Evolutionary conservation across 1,140 invertebrate species (phyloP).

Genomic region (Trichonephila clavipes): DNA sequence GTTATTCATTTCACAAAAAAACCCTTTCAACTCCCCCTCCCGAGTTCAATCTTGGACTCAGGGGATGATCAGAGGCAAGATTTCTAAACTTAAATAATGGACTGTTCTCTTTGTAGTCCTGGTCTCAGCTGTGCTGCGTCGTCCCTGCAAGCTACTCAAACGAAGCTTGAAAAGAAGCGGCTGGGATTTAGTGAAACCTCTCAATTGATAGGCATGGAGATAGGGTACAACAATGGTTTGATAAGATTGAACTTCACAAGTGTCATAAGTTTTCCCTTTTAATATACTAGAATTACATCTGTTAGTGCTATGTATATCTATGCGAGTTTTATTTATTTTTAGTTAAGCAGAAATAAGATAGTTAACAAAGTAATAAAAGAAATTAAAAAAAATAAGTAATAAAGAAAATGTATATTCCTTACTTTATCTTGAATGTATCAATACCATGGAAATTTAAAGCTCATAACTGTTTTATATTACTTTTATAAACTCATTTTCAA

Average conservation of each 20-base stretch:
- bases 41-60: neutral
- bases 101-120: slow-evolving; percentile 11
- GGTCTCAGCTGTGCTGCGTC: neutral
- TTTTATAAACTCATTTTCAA: no score
- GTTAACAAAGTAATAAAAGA: no score
- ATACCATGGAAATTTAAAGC: no score
- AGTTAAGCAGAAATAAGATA: no score
- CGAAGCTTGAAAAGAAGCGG: slow-evolving; percentile 25
- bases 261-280: neutral
- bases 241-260: neutral
- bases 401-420: no score
- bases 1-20: slow-evolving; percentile 22
- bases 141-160: neutral
- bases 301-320: neutral
- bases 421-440: no score
- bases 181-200: neutral
- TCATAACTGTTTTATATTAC: no score
- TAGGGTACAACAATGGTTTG: neutral
- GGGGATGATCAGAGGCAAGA: neutral
- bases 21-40: neutral
- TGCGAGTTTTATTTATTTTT: no score
- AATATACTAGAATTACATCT: neutral
- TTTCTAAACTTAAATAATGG: slow-evolving; percentile 31
- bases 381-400: no score
- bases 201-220: neutral